Percentiles rank a stretch among this genome's conserved stretches.
These are phyloP conservation scores for Leptopilina clavipes DNA, from an alignment of 1,140 invertebrate genomes.

Conservation along the genomic window DNA sequence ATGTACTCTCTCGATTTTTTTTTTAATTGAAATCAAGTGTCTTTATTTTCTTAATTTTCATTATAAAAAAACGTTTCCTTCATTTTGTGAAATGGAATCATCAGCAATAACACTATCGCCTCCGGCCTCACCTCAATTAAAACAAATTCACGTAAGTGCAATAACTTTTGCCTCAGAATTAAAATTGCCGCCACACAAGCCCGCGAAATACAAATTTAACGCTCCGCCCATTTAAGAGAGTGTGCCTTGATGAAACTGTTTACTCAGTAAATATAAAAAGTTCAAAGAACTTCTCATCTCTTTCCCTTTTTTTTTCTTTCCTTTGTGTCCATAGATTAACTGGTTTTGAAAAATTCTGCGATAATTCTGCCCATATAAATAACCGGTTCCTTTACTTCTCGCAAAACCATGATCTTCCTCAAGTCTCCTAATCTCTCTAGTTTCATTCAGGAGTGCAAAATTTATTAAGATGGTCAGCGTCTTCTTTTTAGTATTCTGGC, in stretches of 20 bases:
- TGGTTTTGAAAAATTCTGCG: neutral
- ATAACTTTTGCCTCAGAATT: conserved; percentile 36
- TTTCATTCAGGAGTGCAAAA: conserved; percentile 5
- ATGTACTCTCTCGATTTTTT: conserved; percentile 19
- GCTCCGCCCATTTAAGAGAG: neutral
- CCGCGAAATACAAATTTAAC: conserved; percentile 61
- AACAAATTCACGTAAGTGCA: conserved; percentile 74
- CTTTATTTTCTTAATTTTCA: conserved; percentile 27
- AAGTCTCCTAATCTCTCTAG: neutral
- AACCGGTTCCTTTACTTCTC: neutral
- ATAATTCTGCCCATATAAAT: neutral
- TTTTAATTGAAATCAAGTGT: conserved; percentile 40
- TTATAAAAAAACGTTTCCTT: conserved; percentile 26
- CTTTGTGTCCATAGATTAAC: neutral
- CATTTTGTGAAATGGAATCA: conserved; percentile 52
- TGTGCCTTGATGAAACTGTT: conserved; percentile 2
- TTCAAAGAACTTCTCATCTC: neutral
- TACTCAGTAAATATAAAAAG: neutral
- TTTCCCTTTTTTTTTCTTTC: neutral
- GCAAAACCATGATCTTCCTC: conserved; percentile 6
- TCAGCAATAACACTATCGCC: conserved; percentile 74
- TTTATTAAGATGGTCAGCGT: conserved; percentile 2
- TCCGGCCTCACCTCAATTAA: conserved; percentile 77
- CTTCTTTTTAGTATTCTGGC: neutral
- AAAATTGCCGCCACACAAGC: conserved; percentile 57